Base-by-base conservation (phyloP, 2,113 vertebrate genomes). In the Clarias macrocephalus region DNA sequence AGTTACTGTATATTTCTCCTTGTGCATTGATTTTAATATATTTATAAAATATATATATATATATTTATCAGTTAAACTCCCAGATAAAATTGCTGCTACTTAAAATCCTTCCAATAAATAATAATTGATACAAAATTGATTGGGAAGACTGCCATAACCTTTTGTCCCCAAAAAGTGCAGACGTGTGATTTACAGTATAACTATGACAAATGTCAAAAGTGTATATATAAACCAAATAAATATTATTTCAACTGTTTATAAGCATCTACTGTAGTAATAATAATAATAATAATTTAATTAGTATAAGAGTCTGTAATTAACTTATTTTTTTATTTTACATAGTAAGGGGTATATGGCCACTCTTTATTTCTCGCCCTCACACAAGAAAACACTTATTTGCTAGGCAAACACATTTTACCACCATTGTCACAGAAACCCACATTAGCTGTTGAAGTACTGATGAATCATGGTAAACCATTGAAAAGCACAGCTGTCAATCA, bases 391-490 rank as follows among this genome's bases (percentile, higher is more conserved):
- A 37, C 25, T 23, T 25, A 21, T 62, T 12, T 81, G 57, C 79
- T 25, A 62, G 21, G 23, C 59, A 76, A 83, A 76, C 81, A 72
- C 59, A 56, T 76, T 63, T 63, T 28, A 56, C 42, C 48, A 10
- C 56, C 59, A 87, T 83, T 83, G 86, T 83, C 48, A 28, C 25
- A 77, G 10, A 62, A 19, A 60, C 5, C 54, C 66, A 83, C 23
- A 73, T 23, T 66, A 57, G 48, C 72, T 57, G 80, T 52, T 66
- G 30, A 30, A 77, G 86, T 57, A 73, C 70, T 83, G 86, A 87
- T 76, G 86, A 87, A 83, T 87, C 86, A 76, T 83, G 80, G n/a
- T 23, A 76, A 72, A 77, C 72, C 52, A 83, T 68, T 57, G 70
- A 87, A 87, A 83, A 83, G 59, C 70, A 77, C 28, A 83, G 48